Base-by-base conservation (phyloP, 2,797 vertebrate genomes). In the Echeneis naucrates region DNA sequence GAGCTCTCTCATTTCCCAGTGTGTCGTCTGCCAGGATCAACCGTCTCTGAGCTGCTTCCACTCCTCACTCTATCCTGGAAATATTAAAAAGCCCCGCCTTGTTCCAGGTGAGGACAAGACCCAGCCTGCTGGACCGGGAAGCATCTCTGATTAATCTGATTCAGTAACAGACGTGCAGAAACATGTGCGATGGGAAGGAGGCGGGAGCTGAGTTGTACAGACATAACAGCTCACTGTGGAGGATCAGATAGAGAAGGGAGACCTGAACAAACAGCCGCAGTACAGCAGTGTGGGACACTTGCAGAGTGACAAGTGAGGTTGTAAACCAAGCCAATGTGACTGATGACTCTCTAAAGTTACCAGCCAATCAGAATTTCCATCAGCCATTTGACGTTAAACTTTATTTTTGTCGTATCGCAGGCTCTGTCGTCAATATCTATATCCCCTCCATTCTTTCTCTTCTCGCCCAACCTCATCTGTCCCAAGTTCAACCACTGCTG, bases 91-190 rank as follows among this genome's bases (percentile, higher is more conserved):
- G 23, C 35, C 30, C 42, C 45, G 26, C 12, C 17, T 70, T 0
- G 33, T 68, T 64, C 40, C 54, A 75, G 45, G 33, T 10, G 53
- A 40, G 3, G 55, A 61, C 77, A 0, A 79, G 82, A 76, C 75
- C 37, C 5, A 35, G 37, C 85, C 51, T 78, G 82, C 44, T 0
- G 7, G n/a, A 32, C 19, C 12, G 1, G 7, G 13, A 48, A 24
- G 33, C 21, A 5, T 55, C 47, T 9, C 60, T 51, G 13, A 61
- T 80, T 65, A 59, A 74, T 73, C n/a, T 37, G 53, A 64, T 57
- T 54, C 70, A 54, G 50, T 38, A 24, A 47, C 62, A 61, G 30
- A 69, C 59, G 0, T 58, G 66, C 47, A 69, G 38, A 30, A 23
- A 76, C 59, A 75, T 3, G 32, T 37, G 24, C 62, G 60, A 75